Evolutionary conservation across 1,140 invertebrate species (phyloP).

Genomic region (Rhynchophorus ferrugineus): DNA sequence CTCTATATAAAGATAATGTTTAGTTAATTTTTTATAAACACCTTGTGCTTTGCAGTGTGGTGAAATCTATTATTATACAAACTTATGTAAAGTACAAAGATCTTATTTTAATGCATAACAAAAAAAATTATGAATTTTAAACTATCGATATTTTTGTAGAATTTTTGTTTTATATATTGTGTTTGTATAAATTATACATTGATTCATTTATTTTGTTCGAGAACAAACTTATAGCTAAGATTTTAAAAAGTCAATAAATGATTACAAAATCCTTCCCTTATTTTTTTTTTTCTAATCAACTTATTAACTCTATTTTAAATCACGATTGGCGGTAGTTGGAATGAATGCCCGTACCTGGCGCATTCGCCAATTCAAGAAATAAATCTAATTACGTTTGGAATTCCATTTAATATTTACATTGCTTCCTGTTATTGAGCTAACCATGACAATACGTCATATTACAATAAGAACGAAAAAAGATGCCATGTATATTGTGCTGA

Average conservation of each 20-base stretch:
- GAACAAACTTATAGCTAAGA: constrained; percentile 6
- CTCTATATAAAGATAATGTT: not conserved
- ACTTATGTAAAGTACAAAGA: constrained; percentile 17
- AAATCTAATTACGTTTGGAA: too few relatives aligned
- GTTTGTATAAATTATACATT: constrained; percentile 13
- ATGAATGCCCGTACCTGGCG: too few relatives aligned
- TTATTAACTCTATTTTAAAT: too few relatives aligned
- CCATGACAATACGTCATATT: too few relatives aligned
- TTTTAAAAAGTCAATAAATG: constrained; percentile 20
- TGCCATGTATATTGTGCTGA: too few relatives aligned
- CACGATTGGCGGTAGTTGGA: too few relatives aligned
- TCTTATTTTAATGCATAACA: constrained; percentile 16
- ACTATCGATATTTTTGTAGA: constrained; percentile 20
- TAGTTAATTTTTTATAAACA: not conserved
- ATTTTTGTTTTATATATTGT: constrained; percentile 5
- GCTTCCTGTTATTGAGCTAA: too few relatives aligned
- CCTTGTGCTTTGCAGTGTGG: constrained; percentile 24
- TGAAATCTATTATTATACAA: constrained; percentile 12
- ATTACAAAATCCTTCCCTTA: constrained; percentile 3
- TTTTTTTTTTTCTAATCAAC: too few relatives aligned
- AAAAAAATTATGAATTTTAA: constrained; percentile 8
- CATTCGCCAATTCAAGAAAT: too few relatives aligned
- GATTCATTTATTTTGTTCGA: not conserved
- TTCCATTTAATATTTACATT: too few relatives aligned
- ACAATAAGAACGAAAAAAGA: too few relatives aligned